These are phyloP conservation scores for Ciconia stormi DNA, from an alignment of 2,113 vertebrate species.

Conservation along the genomic window DNA sequence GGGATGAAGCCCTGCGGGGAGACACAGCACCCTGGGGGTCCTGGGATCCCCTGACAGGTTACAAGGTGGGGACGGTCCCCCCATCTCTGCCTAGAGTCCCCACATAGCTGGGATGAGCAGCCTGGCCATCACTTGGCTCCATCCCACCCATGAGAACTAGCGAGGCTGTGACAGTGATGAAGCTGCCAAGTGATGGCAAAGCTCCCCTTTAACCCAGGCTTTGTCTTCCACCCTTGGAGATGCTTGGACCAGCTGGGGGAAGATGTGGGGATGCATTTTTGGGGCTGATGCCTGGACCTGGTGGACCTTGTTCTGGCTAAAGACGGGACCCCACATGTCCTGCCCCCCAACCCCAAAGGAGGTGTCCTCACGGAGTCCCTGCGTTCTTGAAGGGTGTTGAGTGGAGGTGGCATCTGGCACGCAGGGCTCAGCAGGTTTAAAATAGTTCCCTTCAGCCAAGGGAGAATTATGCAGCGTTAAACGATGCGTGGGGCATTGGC, in stretches of 20 bases:
- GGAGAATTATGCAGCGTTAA: constrained; percentile 33
- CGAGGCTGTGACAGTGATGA: rapidly evolving
- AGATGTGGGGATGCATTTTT: not conserved
- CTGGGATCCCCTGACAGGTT: not conserved
- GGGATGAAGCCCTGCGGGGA: not conserved
- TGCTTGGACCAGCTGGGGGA: rapidly evolving
- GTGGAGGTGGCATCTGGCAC: not conserved
- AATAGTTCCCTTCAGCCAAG: not conserved
- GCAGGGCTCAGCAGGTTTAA: not conserved
- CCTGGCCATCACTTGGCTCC: not conserved
- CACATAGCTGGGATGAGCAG: rapidly evolving
- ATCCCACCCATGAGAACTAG: rapidly evolving
- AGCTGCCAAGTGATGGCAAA: not conserved
- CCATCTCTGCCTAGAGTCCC: rapidly evolving
- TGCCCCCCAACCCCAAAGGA: not conserved
- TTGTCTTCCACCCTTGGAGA: not conserved
- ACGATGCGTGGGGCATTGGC: not conserved
- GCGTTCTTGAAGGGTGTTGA: not conserved
- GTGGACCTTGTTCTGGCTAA: not conserved
- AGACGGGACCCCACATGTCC: not conserved
- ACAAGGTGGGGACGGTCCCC: rapidly evolving
- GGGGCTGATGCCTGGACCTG: not conserved
- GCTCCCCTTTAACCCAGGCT: not conserved
- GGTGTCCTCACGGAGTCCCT: not conserved
- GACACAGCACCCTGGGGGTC: too few relatives aligned